phyloP scores from a whole-genome alignment of 2,797 vertebrate genomes.

The Chelon labrosus region DNA sequence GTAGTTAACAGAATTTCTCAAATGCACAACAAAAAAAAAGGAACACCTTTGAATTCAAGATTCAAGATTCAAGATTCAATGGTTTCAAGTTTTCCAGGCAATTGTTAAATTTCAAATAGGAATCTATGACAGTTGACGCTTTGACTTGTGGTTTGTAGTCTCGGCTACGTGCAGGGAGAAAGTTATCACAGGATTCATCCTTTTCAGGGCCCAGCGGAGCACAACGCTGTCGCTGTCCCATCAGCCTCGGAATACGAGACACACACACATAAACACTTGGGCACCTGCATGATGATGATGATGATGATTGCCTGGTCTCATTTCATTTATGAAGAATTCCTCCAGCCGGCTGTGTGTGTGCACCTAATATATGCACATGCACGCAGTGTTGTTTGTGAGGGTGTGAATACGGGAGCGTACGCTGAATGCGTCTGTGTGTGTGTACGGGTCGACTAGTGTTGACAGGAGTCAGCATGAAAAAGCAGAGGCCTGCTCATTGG shows the following conservation, averaged over 20 bases:
- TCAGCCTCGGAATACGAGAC: neutral
- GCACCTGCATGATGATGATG: neutral
- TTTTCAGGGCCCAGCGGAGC: conserved; percentile 9
- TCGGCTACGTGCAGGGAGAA: too few species aligned
- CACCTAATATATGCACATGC: neutral
- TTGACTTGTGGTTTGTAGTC: conserved; percentile 1
- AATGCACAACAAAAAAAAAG: neutral
- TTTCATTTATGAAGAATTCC: conserved; percentile 33
- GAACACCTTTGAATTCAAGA: neutral
- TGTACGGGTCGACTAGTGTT: conserved; percentile 26
- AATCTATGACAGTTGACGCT: neutral
- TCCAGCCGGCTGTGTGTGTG: neutral
- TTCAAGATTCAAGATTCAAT: too few species aligned
- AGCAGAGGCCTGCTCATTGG: conserved; percentile 40
- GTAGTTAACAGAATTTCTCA: neutral
- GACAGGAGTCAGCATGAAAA: conserved; percentile 44
- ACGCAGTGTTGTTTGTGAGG: neutral
- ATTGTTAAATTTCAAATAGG: neutral
- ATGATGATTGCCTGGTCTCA: neutral
- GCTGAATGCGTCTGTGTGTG: neutral
- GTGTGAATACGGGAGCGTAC: conserved; percentile 2
- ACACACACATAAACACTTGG: conserved; percentile 11
- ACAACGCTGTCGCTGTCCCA: neutral
- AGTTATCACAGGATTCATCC: neutral
- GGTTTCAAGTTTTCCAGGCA: neutral